Percentiles rank a stretch among this genome's conserved stretches.
These are phyloP conservation scores for Brachyhypopomus gauderio DNA, from an alignment of 2,113 vertebrate species.

Conservation along the genomic window DNA sequence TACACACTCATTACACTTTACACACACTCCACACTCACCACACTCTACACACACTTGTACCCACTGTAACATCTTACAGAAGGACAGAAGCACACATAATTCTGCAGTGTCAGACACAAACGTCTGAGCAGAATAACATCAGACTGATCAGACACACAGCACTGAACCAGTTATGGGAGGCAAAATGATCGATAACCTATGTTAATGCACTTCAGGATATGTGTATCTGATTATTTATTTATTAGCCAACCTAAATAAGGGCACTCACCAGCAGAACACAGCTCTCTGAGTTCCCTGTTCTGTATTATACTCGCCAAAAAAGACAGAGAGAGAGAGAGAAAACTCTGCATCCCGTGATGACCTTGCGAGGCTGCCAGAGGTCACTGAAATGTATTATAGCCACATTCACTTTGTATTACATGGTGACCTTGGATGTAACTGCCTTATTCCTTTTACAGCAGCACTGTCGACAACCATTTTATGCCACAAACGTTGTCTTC, in stretches of 20 bases:
- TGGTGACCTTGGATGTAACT: constrained; percentile 25
- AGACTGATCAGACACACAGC: too few relatives aligned
- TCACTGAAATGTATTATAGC: constrained; percentile 34
- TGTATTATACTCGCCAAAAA: neutral
- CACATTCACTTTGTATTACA: constrained; percentile 11
- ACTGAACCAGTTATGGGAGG: too few relatives aligned
- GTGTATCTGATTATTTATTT: neutral
- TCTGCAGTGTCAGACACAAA: too few relatives aligned
- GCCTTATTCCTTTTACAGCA: constrained; percentile 8
- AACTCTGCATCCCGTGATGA: neutral
- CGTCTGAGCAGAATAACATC: too few relatives aligned
- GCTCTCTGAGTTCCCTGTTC: neutral
- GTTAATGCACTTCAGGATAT: too few relatives aligned
- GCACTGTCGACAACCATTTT: neutral
- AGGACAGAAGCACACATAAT: too few relatives aligned
- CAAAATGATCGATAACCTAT: too few relatives aligned
- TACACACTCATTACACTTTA: too few relatives aligned
- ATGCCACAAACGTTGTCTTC: constrained; percentile 22
- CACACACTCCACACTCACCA: too few relatives aligned
- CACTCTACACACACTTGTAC: too few relatives aligned
- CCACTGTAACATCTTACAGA: too few relatives aligned
- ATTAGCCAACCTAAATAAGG: neutral
- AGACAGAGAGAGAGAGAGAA: neutral
- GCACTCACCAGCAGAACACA: neutral
- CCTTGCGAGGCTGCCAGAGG: constrained; percentile 21